Evolutionary conservation across 2,113 vertebrate species (phyloP).

Genomic region (Talpa occidentalis): DNA sequence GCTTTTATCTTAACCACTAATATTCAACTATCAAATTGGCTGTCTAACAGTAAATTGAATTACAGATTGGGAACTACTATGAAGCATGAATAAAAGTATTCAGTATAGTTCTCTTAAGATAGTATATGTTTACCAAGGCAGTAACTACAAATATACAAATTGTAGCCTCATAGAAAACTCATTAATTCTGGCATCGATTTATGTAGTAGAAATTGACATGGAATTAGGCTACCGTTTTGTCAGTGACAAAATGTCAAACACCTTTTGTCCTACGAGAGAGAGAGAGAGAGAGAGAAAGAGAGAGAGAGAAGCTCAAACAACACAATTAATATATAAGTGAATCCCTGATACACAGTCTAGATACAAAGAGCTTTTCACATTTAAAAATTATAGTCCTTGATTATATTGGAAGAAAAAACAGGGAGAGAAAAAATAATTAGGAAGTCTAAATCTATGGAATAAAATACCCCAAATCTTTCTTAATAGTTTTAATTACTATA

Average conservation of each 20-base stretch:
- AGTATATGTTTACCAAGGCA: not conserved
- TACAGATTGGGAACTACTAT: not conserved
- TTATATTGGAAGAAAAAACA: not conserved
- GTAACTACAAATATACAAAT: not conserved
- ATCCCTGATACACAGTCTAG: not conserved
- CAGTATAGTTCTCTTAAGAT: not conserved
- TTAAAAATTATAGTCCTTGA: constrained; percentile 4
- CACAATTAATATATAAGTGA: not conserved
- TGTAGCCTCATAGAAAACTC: not conserved
- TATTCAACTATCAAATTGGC: not conserved
- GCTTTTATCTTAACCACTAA: not conserved
- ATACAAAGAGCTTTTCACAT: not conserved
- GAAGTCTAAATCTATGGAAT: not conserved
- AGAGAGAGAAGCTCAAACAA: not conserved
- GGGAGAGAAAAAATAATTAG: not conserved
- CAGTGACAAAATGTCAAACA: not conserved
- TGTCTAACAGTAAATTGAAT: not conserved
- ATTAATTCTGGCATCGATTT: not conserved
- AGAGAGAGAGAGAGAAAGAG: not conserved
- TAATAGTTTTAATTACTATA: not conserved
- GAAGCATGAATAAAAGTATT: not conserved
- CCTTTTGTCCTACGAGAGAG: not conserved
- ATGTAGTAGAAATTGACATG: not conserved
- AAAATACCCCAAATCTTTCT: not conserved
- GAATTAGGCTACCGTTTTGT: not conserved